These are phyloP conservation scores for Microplitis manilae DNA, from an alignment of 2,888 invertebrate species.

Conservation along the genomic window DNA sequence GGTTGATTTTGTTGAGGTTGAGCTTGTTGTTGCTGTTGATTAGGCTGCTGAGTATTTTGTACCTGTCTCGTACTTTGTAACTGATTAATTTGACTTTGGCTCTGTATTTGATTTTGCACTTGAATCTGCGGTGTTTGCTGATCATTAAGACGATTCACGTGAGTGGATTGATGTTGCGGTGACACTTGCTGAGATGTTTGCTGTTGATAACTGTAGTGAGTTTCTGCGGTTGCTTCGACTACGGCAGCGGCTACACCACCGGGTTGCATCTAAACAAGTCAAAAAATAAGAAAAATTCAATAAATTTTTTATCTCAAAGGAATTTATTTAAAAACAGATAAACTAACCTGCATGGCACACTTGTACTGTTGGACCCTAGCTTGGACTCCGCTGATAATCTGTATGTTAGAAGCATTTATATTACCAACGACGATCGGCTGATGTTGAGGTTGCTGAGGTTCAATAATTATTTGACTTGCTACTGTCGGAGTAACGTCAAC, in stretches of 20 bases:
- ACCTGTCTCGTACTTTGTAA: slow-evolving; percentile 62
- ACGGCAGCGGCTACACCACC: slow-evolving; percentile 68
- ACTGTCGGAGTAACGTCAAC: slow-evolving; percentile 50
- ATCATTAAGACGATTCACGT: slow-evolving; percentile 64
- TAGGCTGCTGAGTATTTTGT: slow-evolving; percentile 54
- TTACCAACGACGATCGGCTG: slow-evolving; percentile 68
- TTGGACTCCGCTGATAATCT: slow-evolving; percentile 71
- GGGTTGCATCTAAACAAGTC: slow-evolving; percentile 64
- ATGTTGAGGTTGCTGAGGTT: slow-evolving; percentile 58
- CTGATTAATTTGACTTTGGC: slow-evolving; percentile 66
- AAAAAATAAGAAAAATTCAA: neutral
- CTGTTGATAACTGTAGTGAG: slow-evolving; percentile 70
- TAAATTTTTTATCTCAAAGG: neutral
- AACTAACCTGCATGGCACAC: slow-evolving; percentile 71
- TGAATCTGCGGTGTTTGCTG: slow-evolving; percentile 66
- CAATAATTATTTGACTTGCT: slow-evolving; percentile 43
- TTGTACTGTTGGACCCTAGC: slow-evolving; percentile 71
- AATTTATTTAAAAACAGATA: neutral
- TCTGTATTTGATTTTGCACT: slow-evolving; percentile 65
- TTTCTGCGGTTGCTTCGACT: slow-evolving; percentile 70
- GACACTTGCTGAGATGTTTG: slow-evolving; percentile 66
- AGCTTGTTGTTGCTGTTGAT: slow-evolving; percentile 53
- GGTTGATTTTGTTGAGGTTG: slow-evolving; percentile 47
- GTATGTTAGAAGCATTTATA: slow-evolving; percentile 70
- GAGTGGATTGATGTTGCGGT: slow-evolving; percentile 62